Conservation (phyloP, 2,113 vertebrate genomes). For the Amphiprion ocellaris region DNA sequence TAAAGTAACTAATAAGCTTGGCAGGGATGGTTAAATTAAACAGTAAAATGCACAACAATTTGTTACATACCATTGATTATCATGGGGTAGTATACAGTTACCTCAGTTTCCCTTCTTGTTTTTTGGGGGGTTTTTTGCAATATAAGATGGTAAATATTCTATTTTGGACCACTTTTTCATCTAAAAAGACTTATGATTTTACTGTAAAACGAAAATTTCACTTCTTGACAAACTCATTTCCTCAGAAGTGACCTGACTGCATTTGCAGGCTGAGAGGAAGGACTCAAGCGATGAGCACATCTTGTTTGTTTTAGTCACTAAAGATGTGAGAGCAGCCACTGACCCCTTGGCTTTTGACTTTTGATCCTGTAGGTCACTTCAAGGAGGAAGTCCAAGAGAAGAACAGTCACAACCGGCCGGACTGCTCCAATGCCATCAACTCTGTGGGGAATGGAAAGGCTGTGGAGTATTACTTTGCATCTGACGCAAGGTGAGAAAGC, state of each 20-base stretch:
- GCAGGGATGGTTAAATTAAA: too few species aligned
- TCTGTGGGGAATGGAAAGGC: conserved; percentile 87
- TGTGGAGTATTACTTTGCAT: conserved; percentile 97
- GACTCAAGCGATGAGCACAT: conserved; percentile 34
- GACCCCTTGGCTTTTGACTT: conserved; percentile 47
- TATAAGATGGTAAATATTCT: too few species aligned
- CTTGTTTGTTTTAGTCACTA: conserved; percentile 39
- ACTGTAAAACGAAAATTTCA: too few species aligned
- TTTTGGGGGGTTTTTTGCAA: too few species aligned
- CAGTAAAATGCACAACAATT: too few species aligned
- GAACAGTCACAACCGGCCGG: conserved; percentile 84
- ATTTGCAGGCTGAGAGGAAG: conserved; percentile 2
- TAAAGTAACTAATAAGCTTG: too few species aligned
- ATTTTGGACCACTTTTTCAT: too few species aligned
- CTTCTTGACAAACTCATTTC: neutral
- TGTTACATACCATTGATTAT: too few species aligned
- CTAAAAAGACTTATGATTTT: too few species aligned
- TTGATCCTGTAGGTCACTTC: conserved; percentile 64
- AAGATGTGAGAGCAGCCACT: conserved; percentile 3
- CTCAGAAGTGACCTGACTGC: neutral
- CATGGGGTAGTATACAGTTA: too few species aligned
- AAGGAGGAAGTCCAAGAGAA: conserved; percentile 74
- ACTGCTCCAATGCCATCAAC: conserved; percentile 86
- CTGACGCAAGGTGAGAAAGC: conserved; percentile 91
- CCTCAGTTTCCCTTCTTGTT: too few species aligned